Conservation (phyloP, 2,113 vertebrate genomes). For the Agelaius tricolor region DNA sequence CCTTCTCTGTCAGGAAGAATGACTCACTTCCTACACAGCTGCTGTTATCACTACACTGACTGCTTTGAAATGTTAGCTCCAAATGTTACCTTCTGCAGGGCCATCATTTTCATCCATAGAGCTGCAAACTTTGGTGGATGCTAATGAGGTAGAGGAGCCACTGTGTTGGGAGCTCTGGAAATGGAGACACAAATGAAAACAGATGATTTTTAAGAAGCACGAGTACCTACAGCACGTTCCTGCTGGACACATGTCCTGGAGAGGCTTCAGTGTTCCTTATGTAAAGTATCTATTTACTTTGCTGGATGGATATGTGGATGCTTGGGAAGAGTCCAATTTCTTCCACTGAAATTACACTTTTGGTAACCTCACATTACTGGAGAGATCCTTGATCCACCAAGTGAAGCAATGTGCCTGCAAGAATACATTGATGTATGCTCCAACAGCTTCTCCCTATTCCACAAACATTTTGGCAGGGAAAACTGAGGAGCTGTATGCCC, state of each 20-base stretch:
- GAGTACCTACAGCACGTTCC: neutral
- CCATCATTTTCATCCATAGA: constrained; percentile 97
- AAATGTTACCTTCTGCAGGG: constrained; percentile 85
- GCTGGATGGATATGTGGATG: neutral
- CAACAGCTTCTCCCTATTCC: neutral
- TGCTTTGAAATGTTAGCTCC: constrained; percentile 50
- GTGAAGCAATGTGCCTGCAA: neutral
- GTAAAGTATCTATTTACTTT: neutral
- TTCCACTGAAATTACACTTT: neutral
- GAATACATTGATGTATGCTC: neutral
- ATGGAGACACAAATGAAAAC: constrained; percentile 50
- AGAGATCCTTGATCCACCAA: neutral
- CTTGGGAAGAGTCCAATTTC: neutral
- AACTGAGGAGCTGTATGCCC: neutral
- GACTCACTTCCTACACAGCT: constrained; percentile 51
- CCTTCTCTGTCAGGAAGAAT: constrained; percentile 31
- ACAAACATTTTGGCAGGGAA: neutral
- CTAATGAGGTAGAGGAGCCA: constrained; percentile 94
- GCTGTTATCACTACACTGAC: constrained; percentile 24
- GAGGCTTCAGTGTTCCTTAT: neutral
- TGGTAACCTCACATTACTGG: neutral
- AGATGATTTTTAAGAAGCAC: constrained; percentile 10
- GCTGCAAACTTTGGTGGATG: constrained; percentile 97
- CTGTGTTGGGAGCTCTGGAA: constrained; percentile 93
- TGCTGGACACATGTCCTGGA: neutral